Evolutionary conservation across 2,113 vertebrate species (phyloP).

Genomic region (Numida meleagris): DNA sequence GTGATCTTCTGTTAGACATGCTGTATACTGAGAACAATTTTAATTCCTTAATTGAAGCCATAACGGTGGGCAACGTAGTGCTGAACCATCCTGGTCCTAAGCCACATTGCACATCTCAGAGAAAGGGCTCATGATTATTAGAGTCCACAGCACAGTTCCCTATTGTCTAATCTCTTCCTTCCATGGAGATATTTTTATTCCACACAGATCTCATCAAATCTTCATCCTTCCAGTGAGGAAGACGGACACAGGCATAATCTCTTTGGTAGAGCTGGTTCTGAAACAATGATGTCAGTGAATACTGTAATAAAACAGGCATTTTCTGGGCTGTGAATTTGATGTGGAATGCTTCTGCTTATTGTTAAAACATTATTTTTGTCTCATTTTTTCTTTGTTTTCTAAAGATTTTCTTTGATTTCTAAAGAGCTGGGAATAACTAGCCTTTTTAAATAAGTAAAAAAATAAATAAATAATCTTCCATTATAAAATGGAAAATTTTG

Average conservation of each 20-base stretch:
- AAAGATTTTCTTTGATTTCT: too few relatives aligned
- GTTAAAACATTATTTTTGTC: neutral
- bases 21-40: neutral
- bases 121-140: neutral
- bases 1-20: neutral
- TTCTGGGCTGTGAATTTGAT: neutral
- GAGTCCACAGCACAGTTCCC: neutral
- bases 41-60: neutral
- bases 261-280: neutral
- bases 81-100: neutral
- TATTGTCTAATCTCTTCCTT: neutral
- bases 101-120: fast-evolving
- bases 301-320: neutral
- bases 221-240: neutral
- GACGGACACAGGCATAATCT: fast-evolving
- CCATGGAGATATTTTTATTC: neutral
- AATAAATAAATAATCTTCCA: neutral
- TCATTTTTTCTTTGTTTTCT: neutral
- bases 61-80: neutral
- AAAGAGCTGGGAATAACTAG: neutral
- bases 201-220: neutral
- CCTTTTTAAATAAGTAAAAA: neutral
- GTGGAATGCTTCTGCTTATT: neutral
- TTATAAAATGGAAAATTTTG: neutral
- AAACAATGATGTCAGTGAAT: neutral